Percentiles rank a stretch among this genome's conserved stretches.
Conservation (phyloP, 2,113 vertebrate genomes). For the Thalassoma bifasciatum region DNA sequence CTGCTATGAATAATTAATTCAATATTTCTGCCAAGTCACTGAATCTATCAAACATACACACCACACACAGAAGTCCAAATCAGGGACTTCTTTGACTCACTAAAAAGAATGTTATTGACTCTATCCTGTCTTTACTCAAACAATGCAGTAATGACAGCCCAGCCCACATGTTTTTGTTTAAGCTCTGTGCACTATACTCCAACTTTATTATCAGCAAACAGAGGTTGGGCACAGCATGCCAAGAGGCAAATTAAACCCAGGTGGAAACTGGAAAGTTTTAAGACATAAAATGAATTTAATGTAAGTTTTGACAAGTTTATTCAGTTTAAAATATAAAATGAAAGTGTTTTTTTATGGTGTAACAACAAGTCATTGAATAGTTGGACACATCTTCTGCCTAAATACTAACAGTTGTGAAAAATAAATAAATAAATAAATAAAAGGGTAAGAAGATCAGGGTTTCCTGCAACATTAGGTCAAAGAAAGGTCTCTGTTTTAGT, state of each 20-base stretch:
- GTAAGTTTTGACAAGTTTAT: background rate
- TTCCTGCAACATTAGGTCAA: background rate
- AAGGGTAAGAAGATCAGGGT: background rate
- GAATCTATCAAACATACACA: background rate
- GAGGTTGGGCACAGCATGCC: constrained; percentile 11
- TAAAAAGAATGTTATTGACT: background rate
- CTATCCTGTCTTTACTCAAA: background rate
- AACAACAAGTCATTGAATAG: background rate
- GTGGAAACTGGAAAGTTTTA: constrained; percentile 6
- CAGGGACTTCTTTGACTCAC: background rate
- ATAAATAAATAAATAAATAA: background rate
- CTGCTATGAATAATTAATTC: background rate
- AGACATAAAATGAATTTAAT: background rate
- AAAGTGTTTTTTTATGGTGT: background rate
- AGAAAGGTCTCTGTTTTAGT: background rate
- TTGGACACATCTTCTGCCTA: background rate
- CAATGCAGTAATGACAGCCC: constrained; percentile 5
- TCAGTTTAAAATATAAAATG: background rate
- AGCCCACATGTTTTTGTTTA: constrained; percentile 43
- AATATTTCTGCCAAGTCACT: background rate
- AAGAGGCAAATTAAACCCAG: constrained; percentile 16
- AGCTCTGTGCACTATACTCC: background rate
- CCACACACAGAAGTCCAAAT: background rate
- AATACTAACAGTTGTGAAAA: background rate
- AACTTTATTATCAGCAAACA: background rate